phyloP scores from a whole-genome alignment of 2,797 vertebrate species.

The Phrynocephalus forsythii region DNA sequence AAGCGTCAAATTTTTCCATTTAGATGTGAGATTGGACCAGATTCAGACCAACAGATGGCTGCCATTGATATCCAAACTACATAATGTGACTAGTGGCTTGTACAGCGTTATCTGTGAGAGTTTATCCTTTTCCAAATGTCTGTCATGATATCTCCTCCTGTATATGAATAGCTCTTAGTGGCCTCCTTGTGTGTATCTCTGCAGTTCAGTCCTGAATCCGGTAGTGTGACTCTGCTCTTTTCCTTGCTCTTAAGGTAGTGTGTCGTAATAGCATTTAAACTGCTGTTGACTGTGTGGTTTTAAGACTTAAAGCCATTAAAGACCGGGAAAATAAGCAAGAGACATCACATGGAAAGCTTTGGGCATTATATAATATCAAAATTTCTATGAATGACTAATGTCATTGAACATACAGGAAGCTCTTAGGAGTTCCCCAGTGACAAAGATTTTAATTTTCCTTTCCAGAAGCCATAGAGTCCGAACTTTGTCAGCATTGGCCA shows the following conservation, averaged over 20 bases:
- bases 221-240: constrained; percentile 31
- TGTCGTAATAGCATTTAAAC: constrained; percentile 66
- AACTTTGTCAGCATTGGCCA: neutral
- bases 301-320: constrained; percentile 65
- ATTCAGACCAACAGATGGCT: neutral
- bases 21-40: neutral
- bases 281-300: constrained; percentile 70
- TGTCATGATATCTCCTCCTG: constrained; percentile 14
- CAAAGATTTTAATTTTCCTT: neutral
- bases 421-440: neutral
- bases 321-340: constrained; percentile 79
- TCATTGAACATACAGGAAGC: neutral
- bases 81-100: neutral
- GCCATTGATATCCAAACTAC: neutral
- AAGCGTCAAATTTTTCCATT: neutral
- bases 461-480: neutral
- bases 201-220: constrained; percentile 37
- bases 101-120: neutral
- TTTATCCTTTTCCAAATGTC: neutral
- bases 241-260: constrained; percentile 54
- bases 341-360: constrained; percentile 76
- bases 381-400: constrained; percentile 29
- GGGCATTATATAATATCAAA: constrained; percentile 49
- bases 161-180: neutral
- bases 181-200: constrained; percentile 46